Evolutionary conservation across 2,797 vertebrate genomes (phyloP).

Genomic region (Cyprinodon diabolis): DNA sequence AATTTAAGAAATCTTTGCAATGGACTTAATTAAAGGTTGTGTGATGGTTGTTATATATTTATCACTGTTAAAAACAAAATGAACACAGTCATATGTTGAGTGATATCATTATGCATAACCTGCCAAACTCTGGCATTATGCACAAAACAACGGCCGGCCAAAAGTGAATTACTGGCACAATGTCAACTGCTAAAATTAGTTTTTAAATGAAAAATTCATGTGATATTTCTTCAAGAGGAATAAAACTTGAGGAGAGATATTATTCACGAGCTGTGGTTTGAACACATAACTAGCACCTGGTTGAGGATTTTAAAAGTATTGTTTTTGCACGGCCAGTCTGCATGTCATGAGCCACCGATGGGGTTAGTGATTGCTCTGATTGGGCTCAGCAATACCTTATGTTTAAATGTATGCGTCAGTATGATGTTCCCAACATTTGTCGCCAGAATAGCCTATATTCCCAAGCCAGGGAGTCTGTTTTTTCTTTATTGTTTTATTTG

Average conservation of each 20-base stretch:
- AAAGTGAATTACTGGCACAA: background rate
- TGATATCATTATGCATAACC: background rate
- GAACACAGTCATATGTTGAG: background rate
- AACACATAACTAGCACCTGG: background rate
- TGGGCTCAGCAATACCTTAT: background rate
- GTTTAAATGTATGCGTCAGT: background rate
- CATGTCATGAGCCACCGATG: background rate
- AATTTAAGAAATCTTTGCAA: background rate
- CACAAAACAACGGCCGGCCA: background rate
- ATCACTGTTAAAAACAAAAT: too few species aligned
- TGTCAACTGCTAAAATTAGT: background rate
- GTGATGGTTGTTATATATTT: too few species aligned
- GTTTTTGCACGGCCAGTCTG: background rate
- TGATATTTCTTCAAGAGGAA: background rate
- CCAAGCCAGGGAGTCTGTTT: background rate
- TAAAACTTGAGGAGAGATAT: background rate
- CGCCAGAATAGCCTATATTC: background rate
- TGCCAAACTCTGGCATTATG: background rate
- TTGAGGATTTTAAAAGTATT: background rate
- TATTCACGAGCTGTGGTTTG: background rate
- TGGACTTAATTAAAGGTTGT: background rate
- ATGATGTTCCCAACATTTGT: background rate
- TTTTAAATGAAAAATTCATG: background rate
- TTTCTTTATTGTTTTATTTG: background rate
- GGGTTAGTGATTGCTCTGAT: background rate